Base-by-base conservation (phyloP, 2,888 invertebrate species). In the Nemotelus pantherinus region DNA sequence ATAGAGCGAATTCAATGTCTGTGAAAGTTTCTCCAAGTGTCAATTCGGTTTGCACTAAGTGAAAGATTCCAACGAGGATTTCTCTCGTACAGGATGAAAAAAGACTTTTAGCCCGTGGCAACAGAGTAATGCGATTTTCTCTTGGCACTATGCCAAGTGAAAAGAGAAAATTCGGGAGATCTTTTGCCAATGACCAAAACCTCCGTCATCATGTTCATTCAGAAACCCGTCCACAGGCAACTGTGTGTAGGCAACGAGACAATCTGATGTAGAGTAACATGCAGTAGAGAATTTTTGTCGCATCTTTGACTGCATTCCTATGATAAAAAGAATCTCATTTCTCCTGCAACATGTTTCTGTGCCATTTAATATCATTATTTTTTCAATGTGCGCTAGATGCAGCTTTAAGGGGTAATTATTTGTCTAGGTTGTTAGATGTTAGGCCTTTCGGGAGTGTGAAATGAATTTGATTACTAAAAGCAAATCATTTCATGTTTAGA, bases 231-330 rank as follows among this genome's bases (percentile, higher is more conserved):
- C 50, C 9, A 50, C 50, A 50, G 5, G 9, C 50, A 50, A 50
- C 5, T 50, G 50, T 50, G 9, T 50, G 9, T 7, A 25, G 57
- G 25, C 25, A 25, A 25, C 25, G 25, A 25, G 25, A 25, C 25
- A 25, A 25, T 25, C 25, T 25, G 25, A 25, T 25, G 25, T 25
- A 25, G 25, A 25, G 25, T 25, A 25, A 25, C 25, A 25, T 25
- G 25, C 25, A 25, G 25, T 25, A 25, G 25, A 25, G 70, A 70
- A 55, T 70, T 55, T 55, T 53, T 70, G 70, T 70, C 70, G 70
- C 70, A 70, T 70, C 70, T 53, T 7, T 53, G 55, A 41, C 70
- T 70, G 70, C 70, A 70, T 70, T 70, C 70, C 44, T 9, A 55
- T 55, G 55, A 55, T 53, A 55, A 55, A 70, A 50, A 70, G 25